Conservation (phyloP, 2,113 vertebrate genomes). For the Leucopsar rothschildi region DNA sequence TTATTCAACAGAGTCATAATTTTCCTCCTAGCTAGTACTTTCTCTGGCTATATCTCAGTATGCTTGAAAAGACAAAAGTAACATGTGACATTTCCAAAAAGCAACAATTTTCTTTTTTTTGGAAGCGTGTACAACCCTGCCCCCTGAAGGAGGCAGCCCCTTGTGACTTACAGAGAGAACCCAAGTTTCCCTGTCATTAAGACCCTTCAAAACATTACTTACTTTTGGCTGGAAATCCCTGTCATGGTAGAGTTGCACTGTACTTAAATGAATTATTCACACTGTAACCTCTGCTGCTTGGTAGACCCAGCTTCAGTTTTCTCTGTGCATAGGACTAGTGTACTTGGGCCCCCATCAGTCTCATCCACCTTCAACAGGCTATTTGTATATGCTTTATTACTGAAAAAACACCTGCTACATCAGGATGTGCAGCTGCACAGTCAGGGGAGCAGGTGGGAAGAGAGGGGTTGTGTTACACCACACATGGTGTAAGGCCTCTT, state of each 20-base stretch:
- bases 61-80: background rate
- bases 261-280: background rate
- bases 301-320: background rate
- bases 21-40: background rate
- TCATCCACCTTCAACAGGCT: background rate
- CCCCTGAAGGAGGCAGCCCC: background rate
- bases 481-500: background rate
- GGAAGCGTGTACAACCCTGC: fast-evolving
- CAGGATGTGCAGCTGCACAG: too few species aligned
- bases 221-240: background rate
- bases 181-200: background rate
- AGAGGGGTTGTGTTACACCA: background rate
- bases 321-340: background rate
- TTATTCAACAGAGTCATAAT: background rate
- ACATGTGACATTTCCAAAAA: background rate
- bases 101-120: background rate
- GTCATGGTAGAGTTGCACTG: background rate
- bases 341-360: background rate
- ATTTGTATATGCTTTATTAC: background rate
- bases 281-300: background rate
- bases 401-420: background rate
- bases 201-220: background rate
- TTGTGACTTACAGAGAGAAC: background rate
- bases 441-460: fast-evolving
- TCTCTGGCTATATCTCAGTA: background rate